Percentiles rank a stretch among this genome's conserved stretches.
Conservation (phyloP, 2,888 invertebrate species). For the Clepsis dumicolana region DNA sequence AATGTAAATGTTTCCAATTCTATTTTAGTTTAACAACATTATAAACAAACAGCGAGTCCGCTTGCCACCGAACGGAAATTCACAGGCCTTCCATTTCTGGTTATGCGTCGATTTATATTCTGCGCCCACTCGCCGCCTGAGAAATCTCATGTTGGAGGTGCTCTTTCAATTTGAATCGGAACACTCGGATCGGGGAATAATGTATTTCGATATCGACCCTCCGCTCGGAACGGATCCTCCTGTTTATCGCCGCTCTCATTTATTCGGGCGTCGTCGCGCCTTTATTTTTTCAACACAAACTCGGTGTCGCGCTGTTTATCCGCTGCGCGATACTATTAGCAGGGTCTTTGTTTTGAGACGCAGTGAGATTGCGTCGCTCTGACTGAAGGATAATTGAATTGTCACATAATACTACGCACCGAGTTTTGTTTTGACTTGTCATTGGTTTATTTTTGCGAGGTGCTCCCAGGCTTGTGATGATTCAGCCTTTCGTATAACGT, state of each 20-base stretch:
- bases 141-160: constrained; percentile 86
- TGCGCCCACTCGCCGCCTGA: constrained; percentile 85
- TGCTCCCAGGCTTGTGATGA: neutral
- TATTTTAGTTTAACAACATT: constrained; percentile 49
- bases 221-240: constrained; percentile 82
- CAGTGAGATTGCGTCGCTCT: constrained; percentile 73
- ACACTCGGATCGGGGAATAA: constrained; percentile 86
- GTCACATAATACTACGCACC: constrained; percentile 65
- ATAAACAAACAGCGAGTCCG: constrained; percentile 59
- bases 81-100: constrained; percentile 83
- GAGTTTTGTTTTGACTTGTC: constrained; percentile 50
- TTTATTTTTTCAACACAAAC: constrained; percentile 84
- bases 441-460: constrained; percentile 24
- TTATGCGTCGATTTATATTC: constrained; percentile 86
- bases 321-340: constrained; percentile 78
- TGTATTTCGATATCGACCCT: constrained; percentile 86
- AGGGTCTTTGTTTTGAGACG: constrained; percentile 79
- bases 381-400: constrained; percentile 78
- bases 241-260: constrained; percentile 85
- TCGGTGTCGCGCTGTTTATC: constrained; percentile 80
- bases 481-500: neutral
- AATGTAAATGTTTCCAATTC: constrained; percentile 8
- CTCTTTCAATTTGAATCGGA: constrained; percentile 87
- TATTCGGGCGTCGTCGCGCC: constrained; percentile 84
- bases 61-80: constrained; percentile 80